These are phyloP conservation scores for Erithacus rubecula DNA, from an alignment of 2,797 vertebrate genomes.

Conservation along the genomic window DNA sequence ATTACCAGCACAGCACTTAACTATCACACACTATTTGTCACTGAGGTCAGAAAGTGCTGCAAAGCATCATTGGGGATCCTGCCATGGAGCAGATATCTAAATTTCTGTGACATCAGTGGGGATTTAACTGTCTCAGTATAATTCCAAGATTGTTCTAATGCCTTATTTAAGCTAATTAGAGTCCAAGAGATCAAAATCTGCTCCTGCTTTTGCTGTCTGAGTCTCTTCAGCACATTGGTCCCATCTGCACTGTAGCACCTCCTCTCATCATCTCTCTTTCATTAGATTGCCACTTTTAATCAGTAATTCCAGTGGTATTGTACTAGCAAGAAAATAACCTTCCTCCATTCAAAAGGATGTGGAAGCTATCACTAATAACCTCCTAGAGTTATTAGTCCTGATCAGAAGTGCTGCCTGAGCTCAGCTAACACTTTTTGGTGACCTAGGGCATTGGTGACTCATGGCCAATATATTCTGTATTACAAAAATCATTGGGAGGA, in stretches of 20 bases:
- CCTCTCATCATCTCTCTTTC: neutral
- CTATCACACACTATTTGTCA: neutral
- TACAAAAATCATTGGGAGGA: neutral
- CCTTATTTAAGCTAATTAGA: neutral
- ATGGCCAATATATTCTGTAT: neutral
- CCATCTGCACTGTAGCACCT: neutral
- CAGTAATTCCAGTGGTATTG: neutral
- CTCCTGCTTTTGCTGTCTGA: neutral
- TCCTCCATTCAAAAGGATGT: neutral
- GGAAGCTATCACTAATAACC: neutral
- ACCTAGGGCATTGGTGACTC: neutral
- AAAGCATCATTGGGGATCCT: neutral
- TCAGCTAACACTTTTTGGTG: neutral
- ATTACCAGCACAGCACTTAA: neutral
- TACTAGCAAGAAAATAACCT: neutral
- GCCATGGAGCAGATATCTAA: neutral
- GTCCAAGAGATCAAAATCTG: neutral
- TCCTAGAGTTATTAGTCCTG: neutral
- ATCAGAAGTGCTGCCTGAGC: neutral
- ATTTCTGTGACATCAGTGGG: neutral
- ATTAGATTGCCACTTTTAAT: conserved; percentile 15
- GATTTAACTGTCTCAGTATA: neutral
- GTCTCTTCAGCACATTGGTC: neutral
- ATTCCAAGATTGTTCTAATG: neutral
- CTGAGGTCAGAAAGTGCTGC: neutral